Base-by-base conservation (phyloP, 2,888 invertebrate genomes). In the Sesia bembeciformis region DNA sequence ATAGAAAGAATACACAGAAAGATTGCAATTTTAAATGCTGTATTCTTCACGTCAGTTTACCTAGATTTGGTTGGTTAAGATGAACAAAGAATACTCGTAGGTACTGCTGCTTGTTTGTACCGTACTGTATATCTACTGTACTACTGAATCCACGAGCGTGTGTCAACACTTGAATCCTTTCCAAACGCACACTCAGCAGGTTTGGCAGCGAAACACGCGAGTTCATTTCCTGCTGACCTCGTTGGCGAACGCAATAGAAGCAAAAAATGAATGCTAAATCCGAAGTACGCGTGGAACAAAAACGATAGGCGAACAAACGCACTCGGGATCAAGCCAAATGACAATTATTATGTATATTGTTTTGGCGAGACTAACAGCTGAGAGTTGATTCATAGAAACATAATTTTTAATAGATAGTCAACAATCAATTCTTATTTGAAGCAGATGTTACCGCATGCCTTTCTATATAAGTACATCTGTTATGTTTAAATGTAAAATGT, bases 201-300 rank as follows among this genome's bases (percentile, higher is more conserved):
- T 65, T 68, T 68, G 66, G 67, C 67, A 67, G 58, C 63, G 62
- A 58, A 62, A 65, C 65, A 63, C 60, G 61, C 63, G 64, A 62
- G 63, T 67, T 68, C 67, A 67, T 69, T 66, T 65, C 66, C 68
- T 63, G 60, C 59, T 60, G 64, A 60, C 64, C 64, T 58, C 61
- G 50, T 39, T 50, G 50, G 46, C 46, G 46, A 46, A 46, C 46
- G 8, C 23, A 46, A 46, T 46, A 46, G 6, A 46, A n/a, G 46
- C 46, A 46, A 46, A 43, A 46, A 46, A 7, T 46, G 46, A 46
- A 46, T 46, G 46, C 46, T 7, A 46, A 46, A 46, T 23, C 23
- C 8, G 5, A 46, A 46, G 46, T 46, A 8, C n/a, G 8, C 8
- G 46, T 5, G n/a, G 46, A 5, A 46, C 4, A n/a, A 46, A 46